phyloP scores from a whole-genome alignment of 2,797 vertebrate genomes.

The Garrulus glandarius region DNA sequence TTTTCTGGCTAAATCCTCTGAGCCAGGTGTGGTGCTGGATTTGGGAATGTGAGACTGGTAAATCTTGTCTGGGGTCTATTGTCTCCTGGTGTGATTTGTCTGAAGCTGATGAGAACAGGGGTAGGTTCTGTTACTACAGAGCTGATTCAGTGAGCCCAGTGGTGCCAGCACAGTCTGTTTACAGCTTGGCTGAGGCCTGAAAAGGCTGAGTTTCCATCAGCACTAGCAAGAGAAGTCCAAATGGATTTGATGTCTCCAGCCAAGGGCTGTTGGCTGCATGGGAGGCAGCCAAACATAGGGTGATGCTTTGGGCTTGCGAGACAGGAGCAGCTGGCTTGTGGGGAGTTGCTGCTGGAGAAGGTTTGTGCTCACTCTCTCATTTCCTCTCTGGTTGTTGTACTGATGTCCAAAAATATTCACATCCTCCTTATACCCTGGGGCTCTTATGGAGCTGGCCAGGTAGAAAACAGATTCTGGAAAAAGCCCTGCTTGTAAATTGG shows the following conservation, averaged over 20 bases:
- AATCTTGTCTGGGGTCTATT: not conserved
- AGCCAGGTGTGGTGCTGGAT: not conserved
- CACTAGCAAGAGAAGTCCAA: not conserved
- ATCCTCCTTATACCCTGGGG: not conserved
- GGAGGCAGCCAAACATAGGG: constrained; percentile 41
- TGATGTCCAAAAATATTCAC: not conserved
- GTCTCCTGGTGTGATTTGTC: rapidly evolving
- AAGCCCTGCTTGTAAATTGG: not conserved
- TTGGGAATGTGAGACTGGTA: not conserved
- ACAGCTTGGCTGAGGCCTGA: not conserved
- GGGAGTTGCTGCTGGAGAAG: not conserved
- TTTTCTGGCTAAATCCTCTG: not conserved
- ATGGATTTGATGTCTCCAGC: not conserved
- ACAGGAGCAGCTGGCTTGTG: not conserved
- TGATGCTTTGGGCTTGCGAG: not conserved
- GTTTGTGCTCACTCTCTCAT: not conserved
- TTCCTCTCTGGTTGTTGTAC: not conserved
- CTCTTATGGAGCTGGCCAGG: not conserved
- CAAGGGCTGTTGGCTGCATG: not conserved
- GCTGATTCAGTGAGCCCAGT: not conserved
- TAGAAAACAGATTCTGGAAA: not conserved
- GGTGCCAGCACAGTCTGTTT: not conserved
- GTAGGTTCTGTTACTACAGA: not conserved
- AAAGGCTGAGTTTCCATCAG: not conserved
- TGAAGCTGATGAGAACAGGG: not conserved